phyloP scores from a whole-genome alignment of 2,797 vertebrate genomes.

The Intellagama lesueurii region DNA sequence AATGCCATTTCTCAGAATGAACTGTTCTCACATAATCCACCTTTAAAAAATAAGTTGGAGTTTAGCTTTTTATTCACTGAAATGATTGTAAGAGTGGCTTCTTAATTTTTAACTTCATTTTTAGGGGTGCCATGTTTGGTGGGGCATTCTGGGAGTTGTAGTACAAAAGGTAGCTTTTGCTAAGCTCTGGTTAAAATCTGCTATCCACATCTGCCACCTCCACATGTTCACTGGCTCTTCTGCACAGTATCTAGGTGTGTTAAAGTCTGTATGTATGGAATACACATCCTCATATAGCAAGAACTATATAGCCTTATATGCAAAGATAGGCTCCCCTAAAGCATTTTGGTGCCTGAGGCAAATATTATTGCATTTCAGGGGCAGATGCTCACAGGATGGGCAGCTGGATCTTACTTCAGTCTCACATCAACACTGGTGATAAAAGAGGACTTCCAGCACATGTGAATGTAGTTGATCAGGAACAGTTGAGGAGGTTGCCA shows the following conservation, averaged over 20 bases:
- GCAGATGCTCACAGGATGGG: background rate
- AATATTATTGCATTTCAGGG: no score
- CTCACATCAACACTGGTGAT: background rate
- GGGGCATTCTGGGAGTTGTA: background rate
- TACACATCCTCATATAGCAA: no score
- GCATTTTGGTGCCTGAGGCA: background rate
- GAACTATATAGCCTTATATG: no score
- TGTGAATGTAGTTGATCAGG: background rate
- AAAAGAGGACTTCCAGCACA: background rate
- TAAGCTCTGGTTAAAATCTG: background rate
- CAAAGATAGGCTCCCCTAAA: no score
- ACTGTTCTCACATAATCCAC: background rate
- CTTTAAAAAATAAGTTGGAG: slow-evolving; percentile 13
- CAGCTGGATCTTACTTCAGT: background rate
- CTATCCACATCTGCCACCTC: background rate
- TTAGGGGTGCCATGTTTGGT: no score
- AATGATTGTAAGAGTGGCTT: background rate
- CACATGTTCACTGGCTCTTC: background rate
- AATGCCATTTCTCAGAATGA: slow-evolving; percentile 32
- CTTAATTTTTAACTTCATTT: background rate
- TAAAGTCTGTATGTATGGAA: no score
- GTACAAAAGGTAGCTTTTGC: no score
- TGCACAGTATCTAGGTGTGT: no score
- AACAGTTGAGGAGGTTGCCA: background rate
- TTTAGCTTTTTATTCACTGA: slow-evolving; percentile 14